Percentiles rank a stretch among this genome's conserved stretches.
Evolutionary conservation across 23 tunicate genomes (phyloP).

Genomic region (Corella eumyota): DNA sequence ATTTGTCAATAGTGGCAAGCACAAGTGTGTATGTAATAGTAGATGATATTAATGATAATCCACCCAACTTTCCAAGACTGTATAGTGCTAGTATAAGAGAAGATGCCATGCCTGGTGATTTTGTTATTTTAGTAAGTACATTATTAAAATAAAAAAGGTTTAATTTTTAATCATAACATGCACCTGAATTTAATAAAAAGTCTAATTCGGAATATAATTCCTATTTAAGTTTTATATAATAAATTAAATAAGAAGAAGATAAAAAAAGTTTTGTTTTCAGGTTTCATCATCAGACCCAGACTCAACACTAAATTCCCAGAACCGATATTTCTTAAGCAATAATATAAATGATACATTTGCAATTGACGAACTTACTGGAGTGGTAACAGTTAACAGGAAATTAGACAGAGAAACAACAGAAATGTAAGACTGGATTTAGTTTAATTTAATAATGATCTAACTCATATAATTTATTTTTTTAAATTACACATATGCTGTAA

Average conservation of each 20-base stretch:
- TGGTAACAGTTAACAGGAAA: conserved; percentile 16
- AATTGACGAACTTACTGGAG: conserved; percentile 39
- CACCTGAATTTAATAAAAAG: no score
- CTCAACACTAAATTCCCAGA: conserved; percentile 7
- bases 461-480: no score
- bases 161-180: no score
- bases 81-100: conserved; percentile 37
- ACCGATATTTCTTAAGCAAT: conserved; percentile 15
- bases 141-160: not conserved
- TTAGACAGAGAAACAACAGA: no score
- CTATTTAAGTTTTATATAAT: no score
- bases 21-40: conserved; percentile 43
- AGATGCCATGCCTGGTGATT: conserved; percentile 55
- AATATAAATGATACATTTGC: conserved; percentile 22
- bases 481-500: no score
- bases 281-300: conserved; percentile 25
- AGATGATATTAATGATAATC: conserved; percentile 75
- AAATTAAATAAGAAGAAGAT: no score
- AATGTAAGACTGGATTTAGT: no score
- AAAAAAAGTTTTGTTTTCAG: no score
- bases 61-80: conserved; percentile 54
- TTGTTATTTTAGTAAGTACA: conserved; percentile 27
- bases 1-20: no score
- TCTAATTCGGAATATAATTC: no score
- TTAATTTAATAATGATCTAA: no score